Percentiles rank a stretch among this genome's conserved stretches.
Evolutionary conservation across 2,113 vertebrate species (phyloP).

Genomic region (Mustelus asterias): DNA sequence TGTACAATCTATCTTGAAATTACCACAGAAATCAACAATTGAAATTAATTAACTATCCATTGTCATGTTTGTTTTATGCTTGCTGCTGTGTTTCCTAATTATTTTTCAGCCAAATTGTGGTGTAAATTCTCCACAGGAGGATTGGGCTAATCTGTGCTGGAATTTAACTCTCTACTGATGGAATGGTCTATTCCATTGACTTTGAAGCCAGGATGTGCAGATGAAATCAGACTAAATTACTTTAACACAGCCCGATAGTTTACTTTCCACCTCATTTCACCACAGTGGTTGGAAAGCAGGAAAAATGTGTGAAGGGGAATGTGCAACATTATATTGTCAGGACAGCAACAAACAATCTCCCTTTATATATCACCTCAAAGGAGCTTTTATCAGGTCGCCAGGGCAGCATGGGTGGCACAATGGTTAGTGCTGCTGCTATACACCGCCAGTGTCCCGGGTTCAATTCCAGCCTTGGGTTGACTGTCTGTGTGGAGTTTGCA

Average conservation of each 20-base stretch:
- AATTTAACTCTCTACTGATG: neutral
- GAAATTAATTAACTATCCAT: neutral
- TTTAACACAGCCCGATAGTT: neutral
- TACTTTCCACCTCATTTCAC: neutral
- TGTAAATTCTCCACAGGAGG: neutral
- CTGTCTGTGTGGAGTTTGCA: too few relatives aligned
- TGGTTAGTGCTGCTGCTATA: too few relatives aligned
- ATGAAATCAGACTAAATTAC: neutral
- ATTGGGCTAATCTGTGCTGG: neutral
- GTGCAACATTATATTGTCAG: neutral
- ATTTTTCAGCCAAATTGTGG: neutral
- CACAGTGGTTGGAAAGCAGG: neutral
- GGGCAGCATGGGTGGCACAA: too few relatives aligned
- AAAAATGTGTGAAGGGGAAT: neutral
- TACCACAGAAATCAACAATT: neutral
- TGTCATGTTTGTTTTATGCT: neutral
- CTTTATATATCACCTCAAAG: neutral
- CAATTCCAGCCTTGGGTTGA: too few relatives aligned
- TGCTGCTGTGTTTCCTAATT: neutral
- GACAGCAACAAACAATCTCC: neutral
- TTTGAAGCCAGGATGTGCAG: neutral
- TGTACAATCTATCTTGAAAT: neutral
- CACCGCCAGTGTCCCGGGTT: too few relatives aligned
- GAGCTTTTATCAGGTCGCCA: neutral
- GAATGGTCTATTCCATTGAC: neutral